Conservation (phyloP, 2,888 invertebrate genomes). For the Harmothoe impar region DNA sequence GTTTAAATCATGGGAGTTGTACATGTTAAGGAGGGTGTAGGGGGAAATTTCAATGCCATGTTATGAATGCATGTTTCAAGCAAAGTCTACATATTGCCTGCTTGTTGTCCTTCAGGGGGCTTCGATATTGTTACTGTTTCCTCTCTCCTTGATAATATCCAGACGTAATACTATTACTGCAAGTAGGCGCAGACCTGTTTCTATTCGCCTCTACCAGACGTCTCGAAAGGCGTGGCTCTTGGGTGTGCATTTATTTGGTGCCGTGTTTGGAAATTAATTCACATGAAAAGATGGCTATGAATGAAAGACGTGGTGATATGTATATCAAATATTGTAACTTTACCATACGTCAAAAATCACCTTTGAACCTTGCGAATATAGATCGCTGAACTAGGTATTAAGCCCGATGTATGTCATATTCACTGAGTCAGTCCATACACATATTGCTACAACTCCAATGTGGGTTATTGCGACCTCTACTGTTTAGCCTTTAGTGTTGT, state of each 20-base stretch:
- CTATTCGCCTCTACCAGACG: neutral
- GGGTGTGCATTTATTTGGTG: slow-evolving; percentile 40
- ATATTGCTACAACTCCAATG: neutral
- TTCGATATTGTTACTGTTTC: slow-evolving; percentile 54
- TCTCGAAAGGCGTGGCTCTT: neutral
- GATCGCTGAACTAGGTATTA: slow-evolving; percentile 5
- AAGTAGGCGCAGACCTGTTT: slow-evolving; percentile 27
- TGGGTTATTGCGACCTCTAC: neutral
- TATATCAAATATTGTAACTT: slow-evolving; percentile 48
- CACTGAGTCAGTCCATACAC: neutral
- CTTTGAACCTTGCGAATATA: too few relatives aligned
- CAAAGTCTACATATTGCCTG: slow-evolving; percentile 32
- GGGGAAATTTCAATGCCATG: slow-evolving; percentile 17
- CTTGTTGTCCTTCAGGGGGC: slow-evolving; percentile 51
- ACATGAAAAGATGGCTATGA: slow-evolving; percentile 1
- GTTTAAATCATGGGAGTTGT: slow-evolving; percentile 34
- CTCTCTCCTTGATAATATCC: slow-evolving; percentile 9
- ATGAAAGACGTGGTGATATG: slow-evolving; percentile 34
- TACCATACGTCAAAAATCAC: neutral
- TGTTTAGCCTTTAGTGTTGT: neutral
- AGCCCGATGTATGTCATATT: neutral
- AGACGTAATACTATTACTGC: neutral
- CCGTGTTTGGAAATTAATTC: neutral
- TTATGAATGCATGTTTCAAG: slow-evolving; percentile 57
- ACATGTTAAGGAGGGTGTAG: neutral